These are phyloP conservation scores for Chondrosia reniformis DNA, from an alignment of 37 sponge, comb jelly and placozoan genomes.

Conservation along the genomic window DNA sequence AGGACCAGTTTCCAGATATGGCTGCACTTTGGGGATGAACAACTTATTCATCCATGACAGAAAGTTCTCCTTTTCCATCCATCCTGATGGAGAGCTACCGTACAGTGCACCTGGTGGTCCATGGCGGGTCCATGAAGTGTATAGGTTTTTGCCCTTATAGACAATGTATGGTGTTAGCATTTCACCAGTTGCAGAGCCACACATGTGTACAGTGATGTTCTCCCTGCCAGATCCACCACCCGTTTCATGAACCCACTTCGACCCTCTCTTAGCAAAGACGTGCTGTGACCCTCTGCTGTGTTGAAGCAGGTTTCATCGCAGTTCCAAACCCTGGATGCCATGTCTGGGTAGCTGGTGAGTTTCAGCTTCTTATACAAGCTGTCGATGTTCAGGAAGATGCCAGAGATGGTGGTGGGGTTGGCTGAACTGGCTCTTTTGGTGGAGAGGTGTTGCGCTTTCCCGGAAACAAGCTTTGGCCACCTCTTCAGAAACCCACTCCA, in stretches of 20 bases:
- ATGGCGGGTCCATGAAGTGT: constrained; percentile 6
- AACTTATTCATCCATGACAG: constrained; percentile 10
- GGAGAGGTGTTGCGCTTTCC: background rate
- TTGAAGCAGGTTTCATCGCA: constrained; percentile 17
- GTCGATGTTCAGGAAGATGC: background rate
- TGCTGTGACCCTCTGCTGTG: background rate
- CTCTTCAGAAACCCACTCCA: constrained; percentile 36
- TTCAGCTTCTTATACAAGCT: background rate
- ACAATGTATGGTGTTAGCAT: constrained; percentile 18
- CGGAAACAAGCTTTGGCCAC: constrained; percentile 7
- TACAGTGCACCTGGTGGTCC: constrained; percentile 30
- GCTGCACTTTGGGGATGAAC: constrained; percentile 17
- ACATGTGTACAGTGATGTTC: constrained; percentile 11
- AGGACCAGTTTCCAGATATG: background rate
- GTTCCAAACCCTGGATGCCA: constrained; percentile 10
- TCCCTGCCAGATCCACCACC: constrained; percentile 22
- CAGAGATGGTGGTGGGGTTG: background rate
- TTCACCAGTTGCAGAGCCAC: constrained; percentile 19
- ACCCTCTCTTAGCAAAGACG: background rate
- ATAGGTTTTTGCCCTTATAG: constrained; percentile 32
- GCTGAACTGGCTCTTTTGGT: background rate
- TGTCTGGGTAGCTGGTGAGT: background rate
- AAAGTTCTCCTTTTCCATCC: constrained; percentile 31
- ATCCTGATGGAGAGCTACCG: constrained; percentile 13
- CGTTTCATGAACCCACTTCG: constrained; percentile 15